These are phyloP conservation scores for Venustaconcha ellipsiformis DNA, from an alignment of 1,140 invertebrate genomes.

Conservation along the genomic window DNA sequence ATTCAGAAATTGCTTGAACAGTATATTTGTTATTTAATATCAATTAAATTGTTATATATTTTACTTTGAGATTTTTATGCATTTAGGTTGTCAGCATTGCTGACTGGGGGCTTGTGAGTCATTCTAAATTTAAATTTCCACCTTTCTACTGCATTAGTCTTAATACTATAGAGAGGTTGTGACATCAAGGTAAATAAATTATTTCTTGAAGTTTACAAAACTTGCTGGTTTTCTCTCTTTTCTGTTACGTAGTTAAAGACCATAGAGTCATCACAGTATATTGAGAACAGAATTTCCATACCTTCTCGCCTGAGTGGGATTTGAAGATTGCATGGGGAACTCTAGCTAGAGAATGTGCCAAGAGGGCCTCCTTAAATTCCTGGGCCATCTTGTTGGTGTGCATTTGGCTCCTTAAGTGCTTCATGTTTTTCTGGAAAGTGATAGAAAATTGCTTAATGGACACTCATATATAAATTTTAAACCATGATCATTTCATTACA, in stretches of 20 bases:
- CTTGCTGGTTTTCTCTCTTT: neutral
- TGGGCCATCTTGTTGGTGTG: conserved; percentile 48
- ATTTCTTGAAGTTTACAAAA: neutral
- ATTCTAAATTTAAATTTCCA: too few species aligned
- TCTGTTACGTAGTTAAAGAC: neutral
- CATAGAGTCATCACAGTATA: neutral
- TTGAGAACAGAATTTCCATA: conserved; percentile 16
- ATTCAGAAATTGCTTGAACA: too few species aligned
- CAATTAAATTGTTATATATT: too few species aligned
- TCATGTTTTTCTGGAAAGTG: conserved; percentile 49
- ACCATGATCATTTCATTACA: neutral
- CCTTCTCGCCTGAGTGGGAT: conserved; percentile 50
- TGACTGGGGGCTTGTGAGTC: too few species aligned
- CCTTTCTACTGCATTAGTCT: too few species aligned
- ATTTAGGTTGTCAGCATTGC: too few species aligned
- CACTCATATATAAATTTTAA: neutral
- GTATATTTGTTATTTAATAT: too few species aligned
- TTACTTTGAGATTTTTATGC: too few species aligned
- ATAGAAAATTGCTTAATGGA: neutral
- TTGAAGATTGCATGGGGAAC: conserved; percentile 55
- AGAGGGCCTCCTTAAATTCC: conserved; percentile 56
- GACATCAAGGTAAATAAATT: neutral
- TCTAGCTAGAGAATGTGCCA: conserved; percentile 50
- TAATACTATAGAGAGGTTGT: too few species aligned
- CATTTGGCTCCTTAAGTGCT: conserved; percentile 41